Percentiles rank a stretch among this genome's conserved stretches.
These are phyloP conservation scores for Sebastes glaucus DNA, from an alignment of 2,797 vertebrate species.

Conservation along the genomic window DNA sequence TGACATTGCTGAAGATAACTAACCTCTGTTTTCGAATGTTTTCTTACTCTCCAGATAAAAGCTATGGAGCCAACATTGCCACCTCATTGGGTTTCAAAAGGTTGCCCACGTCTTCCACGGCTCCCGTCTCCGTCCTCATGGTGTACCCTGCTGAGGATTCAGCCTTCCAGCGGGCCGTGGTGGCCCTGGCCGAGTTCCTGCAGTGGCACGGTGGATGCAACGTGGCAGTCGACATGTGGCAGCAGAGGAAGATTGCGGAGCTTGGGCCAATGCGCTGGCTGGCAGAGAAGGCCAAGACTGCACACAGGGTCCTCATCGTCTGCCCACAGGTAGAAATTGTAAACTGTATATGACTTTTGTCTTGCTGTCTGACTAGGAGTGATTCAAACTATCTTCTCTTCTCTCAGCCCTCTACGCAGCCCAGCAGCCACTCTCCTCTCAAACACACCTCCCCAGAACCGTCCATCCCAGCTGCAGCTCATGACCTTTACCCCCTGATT, in stretches of 20 bases:
- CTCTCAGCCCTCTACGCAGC: slow-evolving; percentile 12
- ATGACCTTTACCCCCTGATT: slow-evolving; percentile 82
- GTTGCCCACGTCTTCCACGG: not conserved
- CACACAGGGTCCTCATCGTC: slow-evolving; percentile 82
- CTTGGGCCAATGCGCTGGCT: slow-evolving; percentile 86
- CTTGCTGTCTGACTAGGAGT: not conserved
- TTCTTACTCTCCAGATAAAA: slow-evolving; percentile 43
- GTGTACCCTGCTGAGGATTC: slow-evolving; percentile 80
- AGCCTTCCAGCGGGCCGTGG: slow-evolving; percentile 81
- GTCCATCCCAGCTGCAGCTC: slow-evolving; percentile 71
- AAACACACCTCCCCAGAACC: not conserved
- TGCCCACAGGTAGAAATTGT: slow-evolving; percentile 43
- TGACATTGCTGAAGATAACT: not conserved
- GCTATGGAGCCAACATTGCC: not conserved
- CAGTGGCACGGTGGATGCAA: slow-evolving; percentile 71
- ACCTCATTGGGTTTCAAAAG: not conserved
- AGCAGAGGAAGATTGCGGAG: slow-evolving; percentile 82
- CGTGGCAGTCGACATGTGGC: slow-evolving; percentile 84
- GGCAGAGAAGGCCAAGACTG: slow-evolving; percentile 69
- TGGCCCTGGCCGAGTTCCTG: slow-evolving; percentile 83
- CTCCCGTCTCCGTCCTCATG: slow-evolving; percentile 73
- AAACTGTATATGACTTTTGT: not conserved
- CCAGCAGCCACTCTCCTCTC: not conserved
- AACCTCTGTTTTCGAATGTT: not conserved
- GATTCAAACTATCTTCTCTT: not conserved